Evolutionary conservation across 2,888 invertebrate species (phyloP), one percentile per base, ranked within the genome.

Genomic region (Phasia obesa): DNA sequence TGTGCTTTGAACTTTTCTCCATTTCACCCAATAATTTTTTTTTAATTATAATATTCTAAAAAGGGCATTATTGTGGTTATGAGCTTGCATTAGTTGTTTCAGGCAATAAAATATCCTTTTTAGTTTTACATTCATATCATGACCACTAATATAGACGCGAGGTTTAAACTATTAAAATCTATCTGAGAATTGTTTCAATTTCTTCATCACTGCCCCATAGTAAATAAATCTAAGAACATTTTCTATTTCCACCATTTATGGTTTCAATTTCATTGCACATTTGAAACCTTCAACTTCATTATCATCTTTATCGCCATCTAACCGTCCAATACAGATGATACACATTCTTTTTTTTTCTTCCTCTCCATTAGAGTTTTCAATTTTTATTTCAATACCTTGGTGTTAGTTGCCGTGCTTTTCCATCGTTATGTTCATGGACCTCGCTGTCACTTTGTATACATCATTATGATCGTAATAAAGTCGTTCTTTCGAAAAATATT

Each of bases 361-460:
- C 47, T 19, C 74, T 49, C 69, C 74, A 62, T 69, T 42, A 19
- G 74, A 73, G 17, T 77, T 73, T 53, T 31, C 23, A 59, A 67
- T 51, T 70, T 35, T 53, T 60, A 2, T 53, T 65, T 38, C 53
- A 67, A 49, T 75, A 57, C 38, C 25, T 75, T 47, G 17, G n/a
- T 23, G 27, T 44, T 73, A n/a, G 53, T 74, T 44, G 5, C 23
- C 23, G n/a, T 62, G 31, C 53, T 27, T 38, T 27, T 49, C 23
- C 55, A 70, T 59, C 57, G 65, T 59, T 64, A 74, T 82, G 74
- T 64, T 65, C 78, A 64, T 70, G 82, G 82, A 44, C 82, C 69
- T 59, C 44, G 42, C 67, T 67, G 53, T 35, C 60, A 73, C 23
- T 62, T 57, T 38, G 59, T 74, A 44, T 53, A 57, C 64, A 64